phyloP scores from a whole-genome alignment of 37 sponge, comb jelly and placozoan species.

The Aplysina aerophoba region DNA sequence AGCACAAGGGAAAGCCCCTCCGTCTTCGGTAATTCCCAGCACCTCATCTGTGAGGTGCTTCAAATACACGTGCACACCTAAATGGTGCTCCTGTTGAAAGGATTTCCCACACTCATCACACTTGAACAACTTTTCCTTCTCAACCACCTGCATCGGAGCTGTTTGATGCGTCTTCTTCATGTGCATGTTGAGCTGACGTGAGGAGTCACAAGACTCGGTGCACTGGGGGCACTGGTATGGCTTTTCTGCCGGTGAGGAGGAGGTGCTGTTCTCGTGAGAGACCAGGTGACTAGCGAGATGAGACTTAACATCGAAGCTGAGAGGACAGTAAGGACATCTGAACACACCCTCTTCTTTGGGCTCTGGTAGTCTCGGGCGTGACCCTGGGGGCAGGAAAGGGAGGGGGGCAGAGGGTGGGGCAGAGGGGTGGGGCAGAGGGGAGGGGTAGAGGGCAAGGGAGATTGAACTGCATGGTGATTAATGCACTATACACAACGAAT shows the following conservation, averaged over 20 bases:
- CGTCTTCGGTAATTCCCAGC: neutral
- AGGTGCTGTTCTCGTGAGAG: neutral
- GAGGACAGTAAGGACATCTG: neutral
- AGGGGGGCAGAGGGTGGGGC: neutral
- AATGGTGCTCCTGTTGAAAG: neutral
- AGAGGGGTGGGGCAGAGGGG: neutral
- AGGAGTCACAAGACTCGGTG: neutral
- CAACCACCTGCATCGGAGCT: no score
- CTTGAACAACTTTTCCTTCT: neutral
- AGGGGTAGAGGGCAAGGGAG: neutral
- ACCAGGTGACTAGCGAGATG: neutral
- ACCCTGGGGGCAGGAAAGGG: neutral
- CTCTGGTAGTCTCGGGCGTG: neutral
- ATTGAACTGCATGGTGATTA: neutral
- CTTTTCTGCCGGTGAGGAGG: neutral
- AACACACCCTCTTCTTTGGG: neutral
- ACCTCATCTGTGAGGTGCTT: neutral
- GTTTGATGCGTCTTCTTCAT: neutral
- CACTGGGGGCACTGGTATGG: neutral
- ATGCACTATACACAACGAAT: neutral
- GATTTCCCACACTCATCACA: neutral
- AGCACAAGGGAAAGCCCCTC: neutral
- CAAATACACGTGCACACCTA: neutral
- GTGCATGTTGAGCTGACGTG: neutral
- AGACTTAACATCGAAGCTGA: neutral